Base-by-base conservation (phyloP, 2,113 vertebrate genomes). In the Etia nguti region DNA sequence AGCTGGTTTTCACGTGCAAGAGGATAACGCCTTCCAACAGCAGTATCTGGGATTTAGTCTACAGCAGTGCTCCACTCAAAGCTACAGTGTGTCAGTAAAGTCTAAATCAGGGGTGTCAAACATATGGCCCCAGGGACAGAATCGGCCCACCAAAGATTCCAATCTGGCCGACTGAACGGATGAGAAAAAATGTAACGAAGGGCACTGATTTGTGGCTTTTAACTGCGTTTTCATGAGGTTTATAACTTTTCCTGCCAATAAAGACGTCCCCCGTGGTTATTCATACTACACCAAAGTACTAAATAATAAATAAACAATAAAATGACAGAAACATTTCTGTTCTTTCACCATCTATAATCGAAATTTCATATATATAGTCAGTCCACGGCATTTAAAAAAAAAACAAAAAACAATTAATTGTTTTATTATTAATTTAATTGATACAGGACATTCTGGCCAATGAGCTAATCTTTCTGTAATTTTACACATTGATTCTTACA, bases 1-100 rank as follows among this genome's bases (percentile, higher is more conserved):
- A 85, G 80, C 86, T 90, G 84, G 10, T 62, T 34, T 86, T 60
- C 86, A 87, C 80, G 15, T 83, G 85, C 60, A 15, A 84, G 54
- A 62, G 86, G 88, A 83, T 56, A 84, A 55, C 29, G n/a, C 26
- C 50, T 57, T 84, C 79, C 3, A 22, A 56, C 80, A 38, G 79
- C 83, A 84, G 82, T 83, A 79, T 77, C 24, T 62, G 79, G 79
- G 59, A 68, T 52, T 85, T 86, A 80, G 38, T 57, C 36, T n/a
- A 10, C 80, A 70, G 48, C 73, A 52, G 73, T 5, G 70, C 38
- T 54, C 84, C 50, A 13, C 65, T 84, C 79, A 36, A 62, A 56
- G 79, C 73, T 13, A 31, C 70, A 5, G 41, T 50, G 70, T 31
- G 26, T 50, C 26, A 31, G 10, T 77, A n/a, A 77, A 34, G 18